These are phyloP conservation scores for Ceuthmochares aereus DNA, from an alignment of 2,113 vertebrate genomes.

Conservation along the genomic window DNA sequence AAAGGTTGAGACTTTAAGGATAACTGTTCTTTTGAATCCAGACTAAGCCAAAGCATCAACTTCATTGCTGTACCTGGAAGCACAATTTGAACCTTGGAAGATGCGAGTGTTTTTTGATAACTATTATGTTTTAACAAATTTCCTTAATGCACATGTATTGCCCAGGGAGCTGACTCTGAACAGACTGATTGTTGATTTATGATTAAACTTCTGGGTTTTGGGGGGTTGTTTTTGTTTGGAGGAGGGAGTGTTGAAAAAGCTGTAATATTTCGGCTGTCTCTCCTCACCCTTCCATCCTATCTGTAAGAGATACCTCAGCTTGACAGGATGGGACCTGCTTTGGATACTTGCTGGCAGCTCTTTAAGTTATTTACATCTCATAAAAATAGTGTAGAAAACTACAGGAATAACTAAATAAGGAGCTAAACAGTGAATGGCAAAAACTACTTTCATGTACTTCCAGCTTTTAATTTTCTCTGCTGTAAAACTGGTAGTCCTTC, in stretches of 20 bases:
- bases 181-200: neutral
- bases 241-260: neutral
- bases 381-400: neutral
- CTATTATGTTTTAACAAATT: neutral
- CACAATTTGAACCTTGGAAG: neutral
- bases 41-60: neutral
- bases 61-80: neutral
- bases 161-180: neutral
- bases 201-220: neutral
- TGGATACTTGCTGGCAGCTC: neutral
- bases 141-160: neutral
- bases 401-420: neutral
- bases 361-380: neutral
- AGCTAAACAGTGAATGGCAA: neutral
- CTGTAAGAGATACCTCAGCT: neutral
- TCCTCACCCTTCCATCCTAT: neutral
- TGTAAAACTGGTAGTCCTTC: neutral
- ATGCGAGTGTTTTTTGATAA: neutral
- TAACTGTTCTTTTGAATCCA: neutral
- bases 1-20: neutral
- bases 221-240: neutral
- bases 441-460: neutral
- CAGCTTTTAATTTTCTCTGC: slow-evolving; percentile 11
- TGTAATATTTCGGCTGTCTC: neutral
- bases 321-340: neutral